These are phyloP conservation scores for Diarsia rubi DNA, from an alignment of 2,888 invertebrate species.

Conservation along the genomic window DNA sequence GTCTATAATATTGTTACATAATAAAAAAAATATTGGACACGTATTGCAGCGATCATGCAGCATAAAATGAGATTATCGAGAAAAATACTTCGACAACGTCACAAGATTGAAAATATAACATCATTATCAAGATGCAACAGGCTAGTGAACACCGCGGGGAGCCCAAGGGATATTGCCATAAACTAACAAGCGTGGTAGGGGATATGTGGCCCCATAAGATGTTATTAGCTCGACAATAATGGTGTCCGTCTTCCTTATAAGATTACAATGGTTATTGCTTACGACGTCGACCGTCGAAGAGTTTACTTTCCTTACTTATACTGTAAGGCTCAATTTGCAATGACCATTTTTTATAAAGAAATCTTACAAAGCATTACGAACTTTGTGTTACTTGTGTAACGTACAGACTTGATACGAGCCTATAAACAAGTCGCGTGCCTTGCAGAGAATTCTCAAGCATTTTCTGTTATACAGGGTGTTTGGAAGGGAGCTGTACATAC, in stretches of 20 bases:
- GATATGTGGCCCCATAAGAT: constrained; percentile 41
- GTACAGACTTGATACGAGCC: not conserved
- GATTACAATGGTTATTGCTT: constrained; percentile 35
- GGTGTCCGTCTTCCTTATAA: constrained; percentile 24
- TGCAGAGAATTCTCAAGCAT: not conserved
- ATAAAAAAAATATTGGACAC: not conserved
- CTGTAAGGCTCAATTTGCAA: not conserved
- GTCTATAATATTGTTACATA: not conserved
- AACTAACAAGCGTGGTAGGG: constrained; percentile 50
- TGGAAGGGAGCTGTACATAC: too few species aligned
- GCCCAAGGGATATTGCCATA: constrained; percentile 32
- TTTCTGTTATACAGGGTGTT: too few species aligned
- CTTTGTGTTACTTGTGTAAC: not conserved
- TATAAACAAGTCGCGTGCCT: not conserved
- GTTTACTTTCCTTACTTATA: constrained; percentile 13
- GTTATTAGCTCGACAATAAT: constrained; percentile 47
- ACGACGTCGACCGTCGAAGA: not conserved
- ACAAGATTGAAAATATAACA: constrained; percentile 52
- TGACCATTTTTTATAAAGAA: not conserved
- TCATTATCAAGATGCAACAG: constrained; percentile 44
- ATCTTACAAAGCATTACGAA: not conserved
- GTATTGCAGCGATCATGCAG: not conserved
- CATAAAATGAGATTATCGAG: constrained; percentile 3
- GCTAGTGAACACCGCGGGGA: constrained; percentile 30
- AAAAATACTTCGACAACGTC: not conserved